A percentile compares a stretch with the other conserved stretches of the same genome.
Evolutionary conservation across 2,888 invertebrate genomes (phyloP).

Genomic region (Blastobasis lacticolella): DNA sequence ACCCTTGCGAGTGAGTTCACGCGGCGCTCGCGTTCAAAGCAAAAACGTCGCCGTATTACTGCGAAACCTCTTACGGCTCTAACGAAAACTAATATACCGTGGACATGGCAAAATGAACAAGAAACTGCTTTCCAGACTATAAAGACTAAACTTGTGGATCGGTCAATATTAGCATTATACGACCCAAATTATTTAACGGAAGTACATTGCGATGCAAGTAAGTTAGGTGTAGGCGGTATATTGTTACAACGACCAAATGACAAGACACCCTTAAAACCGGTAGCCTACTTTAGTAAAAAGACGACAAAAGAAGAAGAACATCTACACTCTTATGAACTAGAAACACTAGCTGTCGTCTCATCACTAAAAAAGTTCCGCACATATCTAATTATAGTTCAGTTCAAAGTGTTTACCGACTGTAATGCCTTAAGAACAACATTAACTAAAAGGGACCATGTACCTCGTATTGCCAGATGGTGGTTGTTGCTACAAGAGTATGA

Average conservation of each 20-base stretch:
- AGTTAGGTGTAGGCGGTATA: conserved; percentile 23
- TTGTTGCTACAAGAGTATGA: background rate
- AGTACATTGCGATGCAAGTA: conserved; percentile 22
- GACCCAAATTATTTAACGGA: too few species aligned
- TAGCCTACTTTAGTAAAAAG: conserved; percentile 26
- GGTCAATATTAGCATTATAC: conserved; percentile 9
- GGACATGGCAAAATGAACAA: conserved; percentile 7
- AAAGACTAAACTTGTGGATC: background rate
- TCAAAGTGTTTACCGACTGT: background rate
- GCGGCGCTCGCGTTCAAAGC: too few species aligned
- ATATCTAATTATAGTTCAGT: background rate
- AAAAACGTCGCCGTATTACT: too few species aligned
- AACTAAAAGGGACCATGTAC: background rate
- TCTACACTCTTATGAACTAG: conserved; percentile 23
- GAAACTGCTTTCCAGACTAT: conserved; percentile 5
- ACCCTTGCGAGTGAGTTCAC: too few species aligned
- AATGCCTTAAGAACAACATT: background rate
- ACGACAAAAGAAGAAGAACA: conserved; percentile 25
- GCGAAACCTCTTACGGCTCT: conserved; percentile 1
- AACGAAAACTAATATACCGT: conserved; percentile 3
- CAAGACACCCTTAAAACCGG: too few species aligned
- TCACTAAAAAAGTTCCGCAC: background rate
- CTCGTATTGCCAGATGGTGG: background rate
- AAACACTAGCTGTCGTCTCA: background rate
- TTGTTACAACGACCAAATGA: too few species aligned